Conservation (phyloP, 2,113 vertebrate species). For the Embiotoca jacksoni region DNA sequence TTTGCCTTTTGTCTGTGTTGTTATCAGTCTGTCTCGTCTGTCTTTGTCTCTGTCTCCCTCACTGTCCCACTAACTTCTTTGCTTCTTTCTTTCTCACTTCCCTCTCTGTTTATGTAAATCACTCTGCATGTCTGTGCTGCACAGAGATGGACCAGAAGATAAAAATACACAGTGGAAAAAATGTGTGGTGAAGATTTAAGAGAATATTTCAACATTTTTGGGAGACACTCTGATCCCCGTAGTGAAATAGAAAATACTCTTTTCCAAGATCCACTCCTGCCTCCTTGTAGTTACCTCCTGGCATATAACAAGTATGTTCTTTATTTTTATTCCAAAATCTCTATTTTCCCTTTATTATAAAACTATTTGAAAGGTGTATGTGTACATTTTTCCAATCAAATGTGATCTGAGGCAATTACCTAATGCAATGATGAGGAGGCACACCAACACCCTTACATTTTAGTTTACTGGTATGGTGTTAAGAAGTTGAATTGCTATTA, state of each 20-base stretch:
- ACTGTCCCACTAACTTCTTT: slow-evolving; percentile 6
- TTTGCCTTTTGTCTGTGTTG: slow-evolving; percentile 36
- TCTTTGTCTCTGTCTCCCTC: slow-evolving; percentile 30
- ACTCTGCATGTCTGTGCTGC: slow-evolving; percentile 21
- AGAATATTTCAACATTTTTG: slow-evolving; percentile 7
- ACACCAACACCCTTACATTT: no score
- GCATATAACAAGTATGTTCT: not conserved
- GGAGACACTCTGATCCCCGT: not conserved
- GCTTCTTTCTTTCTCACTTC: slow-evolving; percentile 9
- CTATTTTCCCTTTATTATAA: not conserved
- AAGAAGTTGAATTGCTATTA: no score
- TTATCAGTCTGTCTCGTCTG: slow-evolving; percentile 48
- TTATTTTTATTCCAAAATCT: not conserved
- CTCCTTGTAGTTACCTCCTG: not conserved
- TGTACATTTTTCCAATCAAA: not conserved
- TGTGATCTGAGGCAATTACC: not conserved
- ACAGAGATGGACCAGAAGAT: slow-evolving; percentile 25
- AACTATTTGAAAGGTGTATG: no score
- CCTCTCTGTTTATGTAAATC: slow-evolving; percentile 45
- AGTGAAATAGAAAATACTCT: not conserved
- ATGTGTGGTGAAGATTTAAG: slow-evolving; percentile 5
- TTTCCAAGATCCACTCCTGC: not conserved
- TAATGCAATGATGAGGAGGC: no score
- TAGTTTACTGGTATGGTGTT: no score
- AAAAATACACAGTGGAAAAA: slow-evolving; percentile 13